Base-by-base conservation (phyloP, 2,888 invertebrate species). In the Linnaemya tessellans region DNA sequence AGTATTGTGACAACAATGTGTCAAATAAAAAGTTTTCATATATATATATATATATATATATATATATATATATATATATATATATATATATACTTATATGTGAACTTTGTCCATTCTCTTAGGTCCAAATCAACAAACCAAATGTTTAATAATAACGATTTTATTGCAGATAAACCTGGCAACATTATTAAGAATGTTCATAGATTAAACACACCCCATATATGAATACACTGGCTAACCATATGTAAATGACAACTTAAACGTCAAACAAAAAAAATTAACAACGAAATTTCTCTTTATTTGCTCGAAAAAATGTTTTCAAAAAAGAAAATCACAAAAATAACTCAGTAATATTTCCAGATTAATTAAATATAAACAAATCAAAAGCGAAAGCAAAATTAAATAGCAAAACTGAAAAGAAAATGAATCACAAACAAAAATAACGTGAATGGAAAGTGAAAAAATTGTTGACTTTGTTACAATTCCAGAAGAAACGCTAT, bases 211-310 rank as follows among this genome's bases (percentile, higher is more conserved):
- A 71, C 54, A 79, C 70, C 43, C 18, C 35, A 43, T 56, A 43
- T 56, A 70, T 79, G 43, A 41, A 54, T 51, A 64, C 77, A 62
- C 54, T 3, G 18, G 0, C 41, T 18, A 60, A 51, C 46, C 84
- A 84, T 85, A 85, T 82, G 84, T 64, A 60, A 64, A 54, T 84
- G 84, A 85, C 84, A 85, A 43, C 9, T 41, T 25, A 80, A 86
- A 86, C 83, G 86, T 87, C 87, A 87, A 87, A 87, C 54, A 87
- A 80, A 67, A 83, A 78, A 30, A 3, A 84, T 77, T 46, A 80
- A 82, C 78, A 80, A 86, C 86, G 86, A 83, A 86, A 84, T 87
- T 87, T 87, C 84, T 86, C 84, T 84, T 87, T 86, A 83, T 83
- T 87, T 84, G 75, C 65, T 71, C 56, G 68, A 84, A 54, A 64